phyloP scores from a whole-genome alignment of 2,113 vertebrate species.

The Jacana jacana region DNA sequence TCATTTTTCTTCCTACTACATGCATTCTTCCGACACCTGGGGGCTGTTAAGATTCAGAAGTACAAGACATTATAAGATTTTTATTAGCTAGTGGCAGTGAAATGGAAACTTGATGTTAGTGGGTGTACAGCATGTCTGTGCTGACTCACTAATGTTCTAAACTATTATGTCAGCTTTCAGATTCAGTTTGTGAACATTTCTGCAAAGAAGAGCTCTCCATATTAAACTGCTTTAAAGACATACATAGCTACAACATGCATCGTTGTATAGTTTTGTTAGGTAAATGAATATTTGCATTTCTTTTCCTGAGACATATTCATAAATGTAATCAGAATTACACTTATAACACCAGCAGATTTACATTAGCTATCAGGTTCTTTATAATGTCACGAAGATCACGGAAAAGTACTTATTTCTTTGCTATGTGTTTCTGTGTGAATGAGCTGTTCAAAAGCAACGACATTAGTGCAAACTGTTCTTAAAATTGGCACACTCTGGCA shows the following conservation, averaged over 20 bases:
- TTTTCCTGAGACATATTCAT: not conserved
- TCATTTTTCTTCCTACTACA: not conserved
- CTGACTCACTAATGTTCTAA: slow-evolving; percentile 50
- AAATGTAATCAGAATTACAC: not conserved
- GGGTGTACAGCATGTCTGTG: slow-evolving; percentile 39
- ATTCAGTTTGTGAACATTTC: not conserved
- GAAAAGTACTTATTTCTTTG: not conserved
- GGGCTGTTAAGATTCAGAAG: not conserved
- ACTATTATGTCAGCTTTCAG: slow-evolving; percentile 14
- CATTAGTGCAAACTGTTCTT: not conserved
- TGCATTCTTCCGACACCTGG: slow-evolving; percentile 12
- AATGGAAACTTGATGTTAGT: slow-evolving; percentile 21
- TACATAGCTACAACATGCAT: not conserved
- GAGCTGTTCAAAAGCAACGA: not conserved
- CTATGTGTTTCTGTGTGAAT: not conserved
- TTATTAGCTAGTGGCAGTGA: slow-evolving; percentile 53
- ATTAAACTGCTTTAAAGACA: not conserved
- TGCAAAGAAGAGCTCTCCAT: not conserved
- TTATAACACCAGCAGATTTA: not conserved
- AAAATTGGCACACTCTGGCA: not conserved
- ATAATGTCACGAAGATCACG: not conserved
- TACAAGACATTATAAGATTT: slow-evolving; percentile 4
- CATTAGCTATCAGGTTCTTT: not conserved
- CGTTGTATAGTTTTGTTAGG: not conserved
- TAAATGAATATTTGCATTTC: not conserved